These are phyloP conservation scores for Propithecus perrieri DNA, from an alignment of 2,797 vertebrate species.

Conservation along the genomic window DNA sequence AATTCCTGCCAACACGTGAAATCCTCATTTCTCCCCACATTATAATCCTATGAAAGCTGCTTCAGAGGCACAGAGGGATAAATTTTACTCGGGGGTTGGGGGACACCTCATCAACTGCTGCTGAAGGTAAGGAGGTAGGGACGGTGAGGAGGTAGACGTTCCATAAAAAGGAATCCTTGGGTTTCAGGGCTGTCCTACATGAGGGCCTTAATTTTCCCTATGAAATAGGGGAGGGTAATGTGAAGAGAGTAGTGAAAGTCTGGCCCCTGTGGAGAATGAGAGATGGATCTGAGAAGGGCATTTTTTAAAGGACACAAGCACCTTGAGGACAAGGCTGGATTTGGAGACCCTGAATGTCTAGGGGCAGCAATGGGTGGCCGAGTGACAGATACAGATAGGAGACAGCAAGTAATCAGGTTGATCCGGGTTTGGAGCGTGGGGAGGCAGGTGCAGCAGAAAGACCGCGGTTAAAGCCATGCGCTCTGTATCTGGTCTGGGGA, in stretches of 20 bases:
- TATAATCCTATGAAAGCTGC: neutral
- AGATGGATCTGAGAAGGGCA: neutral
- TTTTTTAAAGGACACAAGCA: neutral
- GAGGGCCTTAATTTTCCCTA: neutral
- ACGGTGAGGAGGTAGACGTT: neutral
- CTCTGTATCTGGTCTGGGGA: neutral
- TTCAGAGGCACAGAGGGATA: neutral
- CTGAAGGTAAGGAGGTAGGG: neutral
- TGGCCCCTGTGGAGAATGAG: neutral
- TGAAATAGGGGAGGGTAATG: neutral
- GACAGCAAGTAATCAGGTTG: neutral
- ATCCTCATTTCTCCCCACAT: neutral
- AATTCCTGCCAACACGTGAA: neutral
- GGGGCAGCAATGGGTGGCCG: neutral
- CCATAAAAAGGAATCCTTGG: neutral
- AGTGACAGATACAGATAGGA: neutral
- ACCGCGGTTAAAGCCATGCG: neutral
- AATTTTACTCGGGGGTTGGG: neutral
- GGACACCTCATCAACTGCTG: neutral
- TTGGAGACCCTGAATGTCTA: neutral
- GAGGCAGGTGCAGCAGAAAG: neutral
- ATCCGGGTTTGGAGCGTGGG: neutral
- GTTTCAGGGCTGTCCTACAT: neutral
- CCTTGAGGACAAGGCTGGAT: neutral
- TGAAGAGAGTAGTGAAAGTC: neutral